Evolutionary conservation across 2,113 vertebrate species (phyloP), one percentile per base, ranked within the genome.

Genomic region (Dascyllus trimaculatus): DNA sequence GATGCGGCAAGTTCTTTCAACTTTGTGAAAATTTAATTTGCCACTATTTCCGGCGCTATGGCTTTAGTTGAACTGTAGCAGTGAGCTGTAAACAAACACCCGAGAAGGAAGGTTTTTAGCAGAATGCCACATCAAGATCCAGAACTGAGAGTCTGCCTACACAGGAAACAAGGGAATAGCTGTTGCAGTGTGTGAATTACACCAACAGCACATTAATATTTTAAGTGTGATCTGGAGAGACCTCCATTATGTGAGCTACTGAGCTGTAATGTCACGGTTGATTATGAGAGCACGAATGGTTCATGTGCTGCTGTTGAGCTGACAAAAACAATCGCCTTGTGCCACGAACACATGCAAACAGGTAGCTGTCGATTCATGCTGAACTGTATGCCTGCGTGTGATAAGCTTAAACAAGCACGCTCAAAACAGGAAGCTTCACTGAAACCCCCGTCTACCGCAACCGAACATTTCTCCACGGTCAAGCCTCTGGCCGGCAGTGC

Each of bases 151-250:
- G 40, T 46, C 53, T 21, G 69, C 40, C 83, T 3, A 40, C 13
- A 1, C 61, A 74, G 64, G 70, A 70, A 81, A 74, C 75, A 75
- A 84, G 69, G 61, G 58, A 25, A 15, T 32, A 29, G 75, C 68
- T 75, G 76, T 82, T 69, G 68, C 78, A 60, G 67, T 24, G 78
- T 71, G 78, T 58, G 79, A 91, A 90, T 75, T 86, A 80, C 80
- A 81, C 63, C 71, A 63, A 22, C 65, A 75, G 61, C 75, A n/a
- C 76, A 91, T 91, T 84, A 91, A 94, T 92, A 92, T 90, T 92
- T 91, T 81, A 93, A 86, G 81, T 32, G 63, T 74, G 83, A 91
- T 90, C 75, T 83, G 81, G 71, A 82, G 84, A 78, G 84, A 77
- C 62, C 62, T 86, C 82, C 77, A 86, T 91, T 86, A 84, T 64